These are phyloP conservation scores for Eidolon helvum DNA, from an alignment of 2,113 vertebrate genomes.

Conservation along the genomic window DNA sequence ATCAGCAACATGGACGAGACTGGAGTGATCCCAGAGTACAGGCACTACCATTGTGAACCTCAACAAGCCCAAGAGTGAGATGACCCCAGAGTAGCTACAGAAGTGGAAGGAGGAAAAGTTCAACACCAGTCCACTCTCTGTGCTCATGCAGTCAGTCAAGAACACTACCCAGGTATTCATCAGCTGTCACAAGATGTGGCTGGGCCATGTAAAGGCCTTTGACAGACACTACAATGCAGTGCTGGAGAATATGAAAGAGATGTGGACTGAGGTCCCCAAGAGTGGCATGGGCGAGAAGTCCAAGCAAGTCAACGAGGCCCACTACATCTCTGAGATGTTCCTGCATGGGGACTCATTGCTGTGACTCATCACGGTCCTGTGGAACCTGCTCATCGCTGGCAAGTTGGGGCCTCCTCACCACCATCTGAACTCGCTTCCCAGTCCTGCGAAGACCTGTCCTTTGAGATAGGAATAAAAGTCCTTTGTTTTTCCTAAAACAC, in stretches of 20 bases:
- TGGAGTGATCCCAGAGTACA: not conserved
- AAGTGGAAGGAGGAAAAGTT: not conserved
- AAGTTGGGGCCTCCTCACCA: not conserved
- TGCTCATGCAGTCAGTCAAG: not conserved
- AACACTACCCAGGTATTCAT: not conserved
- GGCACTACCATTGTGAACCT: not conserved
- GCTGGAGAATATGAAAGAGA: not conserved
- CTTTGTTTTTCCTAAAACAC: not conserved
- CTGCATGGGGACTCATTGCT: fast-evolving
- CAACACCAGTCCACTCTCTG: fast-evolving
- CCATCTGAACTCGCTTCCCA: not conserved
- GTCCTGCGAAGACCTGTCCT: not conserved
- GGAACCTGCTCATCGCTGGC: not conserved
- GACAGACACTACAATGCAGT: not conserved
- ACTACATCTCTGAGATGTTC: not conserved
- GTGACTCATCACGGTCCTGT: not conserved
- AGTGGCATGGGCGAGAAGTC: not conserved
- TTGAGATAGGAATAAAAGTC: not conserved
- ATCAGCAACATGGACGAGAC: not conserved
- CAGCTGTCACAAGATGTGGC: no score
- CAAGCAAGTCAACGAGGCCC: not conserved
- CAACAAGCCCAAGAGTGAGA: not conserved
- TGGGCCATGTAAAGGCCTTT: not conserved
- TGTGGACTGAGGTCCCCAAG: not conserved
- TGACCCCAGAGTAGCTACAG: not conserved